Percentiles rank a stretch among this genome's conserved stretches.
Evolutionary conservation across 2,888 invertebrate species (phyloP).

Genomic region (Magallana nippona): DNA sequence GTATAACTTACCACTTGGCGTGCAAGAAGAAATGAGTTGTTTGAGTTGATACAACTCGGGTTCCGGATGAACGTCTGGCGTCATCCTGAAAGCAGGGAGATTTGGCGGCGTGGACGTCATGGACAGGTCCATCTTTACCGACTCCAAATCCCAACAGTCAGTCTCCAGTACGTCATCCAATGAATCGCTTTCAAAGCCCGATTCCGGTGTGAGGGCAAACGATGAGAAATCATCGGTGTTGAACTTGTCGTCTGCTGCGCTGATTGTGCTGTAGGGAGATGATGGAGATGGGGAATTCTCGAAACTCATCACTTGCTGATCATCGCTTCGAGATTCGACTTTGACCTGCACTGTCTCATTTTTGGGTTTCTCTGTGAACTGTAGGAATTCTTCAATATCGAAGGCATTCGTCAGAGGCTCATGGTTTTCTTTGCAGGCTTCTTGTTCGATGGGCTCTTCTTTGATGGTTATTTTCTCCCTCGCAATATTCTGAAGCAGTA

Average conservation of each 20-base stretch:
- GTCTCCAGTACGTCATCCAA: slow-evolving; percentile 61
- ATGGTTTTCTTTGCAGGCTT: slow-evolving; percentile 41
- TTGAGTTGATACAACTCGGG: slow-evolving; percentile 69
- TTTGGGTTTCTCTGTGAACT: slow-evolving; percentile 49
- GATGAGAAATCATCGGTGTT: slow-evolving; percentile 43
- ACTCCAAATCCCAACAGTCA: slow-evolving; percentile 62
- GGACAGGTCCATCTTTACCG: slow-evolving; percentile 60
- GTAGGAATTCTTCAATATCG: slow-evolving; percentile 65
- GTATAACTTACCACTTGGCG: slow-evolving; percentile 67
- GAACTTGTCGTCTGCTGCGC: slow-evolving; percentile 46
- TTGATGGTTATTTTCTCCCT: slow-evolving; percentile 46
- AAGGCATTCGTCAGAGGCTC: slow-evolving; percentile 45
- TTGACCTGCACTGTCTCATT: slow-evolving; percentile 41
- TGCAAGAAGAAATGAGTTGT: slow-evolving; percentile 66
- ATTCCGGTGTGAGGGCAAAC: slow-evolving; percentile 51
- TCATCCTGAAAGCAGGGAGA: slow-evolving; percentile 46
- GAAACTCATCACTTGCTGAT: slow-evolving; percentile 39
- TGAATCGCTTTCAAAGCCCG: slow-evolving; percentile 50
- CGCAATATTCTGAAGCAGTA: slow-evolving; percentile 39
- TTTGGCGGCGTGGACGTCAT: slow-evolving; percentile 36
- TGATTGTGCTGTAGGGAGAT: slow-evolving; percentile 43
- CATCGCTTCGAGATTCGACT: slow-evolving; percentile 36
- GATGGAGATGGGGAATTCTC: slow-evolving; percentile 50
- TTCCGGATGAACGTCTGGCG: slow-evolving; percentile 45
- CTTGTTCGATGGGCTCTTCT: slow-evolving; percentile 40